Conservation (phyloP, 2,113 vertebrate genomes). For the Porphyrio hochstetteri region DNA sequence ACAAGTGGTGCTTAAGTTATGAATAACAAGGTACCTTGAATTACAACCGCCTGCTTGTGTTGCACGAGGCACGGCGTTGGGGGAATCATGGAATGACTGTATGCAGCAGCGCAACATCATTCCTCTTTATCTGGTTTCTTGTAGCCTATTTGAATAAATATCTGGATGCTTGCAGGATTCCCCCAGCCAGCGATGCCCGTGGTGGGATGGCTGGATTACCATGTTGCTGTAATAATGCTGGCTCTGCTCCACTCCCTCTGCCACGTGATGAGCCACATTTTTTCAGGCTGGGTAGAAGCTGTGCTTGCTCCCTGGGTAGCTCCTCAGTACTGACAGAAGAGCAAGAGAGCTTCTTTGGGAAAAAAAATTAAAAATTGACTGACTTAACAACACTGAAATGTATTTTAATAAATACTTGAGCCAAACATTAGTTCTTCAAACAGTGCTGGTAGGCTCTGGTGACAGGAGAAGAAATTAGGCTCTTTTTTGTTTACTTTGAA, state of each 20-base stretch:
- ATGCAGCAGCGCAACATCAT: background rate
- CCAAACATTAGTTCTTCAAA: background rate
- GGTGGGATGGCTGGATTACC: background rate
- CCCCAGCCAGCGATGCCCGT: fast-evolving
- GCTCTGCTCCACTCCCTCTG: background rate
- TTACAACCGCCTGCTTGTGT: background rate
- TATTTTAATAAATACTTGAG: background rate
- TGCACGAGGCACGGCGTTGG: background rate
- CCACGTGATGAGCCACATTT: background rate
- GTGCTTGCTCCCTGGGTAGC: background rate
- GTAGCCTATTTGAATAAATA: background rate
- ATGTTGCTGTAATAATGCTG: background rate
- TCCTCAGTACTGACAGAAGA: background rate
- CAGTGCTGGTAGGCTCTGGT: background rate
- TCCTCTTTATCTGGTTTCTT: background rate
- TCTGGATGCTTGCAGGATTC: background rate
- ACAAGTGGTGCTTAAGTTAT: background rate
- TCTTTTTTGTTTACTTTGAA: background rate
- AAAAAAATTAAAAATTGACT: background rate
- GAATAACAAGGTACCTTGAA: constrained; percentile 12
- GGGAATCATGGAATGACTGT: background rate
- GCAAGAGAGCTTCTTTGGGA: background rate
- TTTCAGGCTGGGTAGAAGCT: background rate
- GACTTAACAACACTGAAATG: background rate
- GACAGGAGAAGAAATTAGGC: background rate